Evolutionary conservation across 2,113 vertebrate genomes (phyloP).

Genomic region (Phalacrocorax brasilianus): DNA sequence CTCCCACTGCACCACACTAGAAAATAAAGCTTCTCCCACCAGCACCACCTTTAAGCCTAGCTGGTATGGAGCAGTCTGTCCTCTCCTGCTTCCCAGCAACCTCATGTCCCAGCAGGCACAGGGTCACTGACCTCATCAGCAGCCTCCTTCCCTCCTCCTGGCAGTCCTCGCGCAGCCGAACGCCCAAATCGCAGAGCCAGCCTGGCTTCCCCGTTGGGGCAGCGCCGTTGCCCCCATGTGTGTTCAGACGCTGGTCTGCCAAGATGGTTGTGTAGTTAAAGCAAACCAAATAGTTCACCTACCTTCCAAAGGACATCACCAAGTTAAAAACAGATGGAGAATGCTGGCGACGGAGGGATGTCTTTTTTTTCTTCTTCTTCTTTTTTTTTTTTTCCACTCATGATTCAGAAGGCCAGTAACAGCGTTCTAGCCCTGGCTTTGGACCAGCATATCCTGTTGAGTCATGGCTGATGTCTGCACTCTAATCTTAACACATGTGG

Average conservation of each 20-base stretch:
- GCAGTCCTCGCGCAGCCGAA: background rate
- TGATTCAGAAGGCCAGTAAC: constrained; percentile 71
- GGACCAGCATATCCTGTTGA: constrained; percentile 67
- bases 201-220: background rate
- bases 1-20: background rate
- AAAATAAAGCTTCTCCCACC: background rate
- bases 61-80: rapidly evolving
- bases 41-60: background rate
- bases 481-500: constrained; percentile 68
- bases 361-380: background rate
- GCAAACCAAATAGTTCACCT: constrained; percentile 36
- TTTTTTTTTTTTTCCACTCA: constrained; percentile 18
- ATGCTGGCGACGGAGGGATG: background rate
- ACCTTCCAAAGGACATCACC: constrained; percentile 51
- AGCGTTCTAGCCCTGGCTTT: constrained; percentile 48
- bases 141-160: background rate
- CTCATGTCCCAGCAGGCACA: background rate
- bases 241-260: background rate
- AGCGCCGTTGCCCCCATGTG: background rate
- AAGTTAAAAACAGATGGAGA: constrained; percentile 58
- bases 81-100: background rate
- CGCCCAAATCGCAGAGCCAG: background rate
- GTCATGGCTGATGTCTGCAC: constrained; percentile 66
- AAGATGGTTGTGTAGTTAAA: constrained; percentile 12
- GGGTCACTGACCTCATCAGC: background rate